Evolutionary conservation across 2,888 invertebrate species (phyloP).

Genomic region (Teleogryllus oceanicus): DNA sequence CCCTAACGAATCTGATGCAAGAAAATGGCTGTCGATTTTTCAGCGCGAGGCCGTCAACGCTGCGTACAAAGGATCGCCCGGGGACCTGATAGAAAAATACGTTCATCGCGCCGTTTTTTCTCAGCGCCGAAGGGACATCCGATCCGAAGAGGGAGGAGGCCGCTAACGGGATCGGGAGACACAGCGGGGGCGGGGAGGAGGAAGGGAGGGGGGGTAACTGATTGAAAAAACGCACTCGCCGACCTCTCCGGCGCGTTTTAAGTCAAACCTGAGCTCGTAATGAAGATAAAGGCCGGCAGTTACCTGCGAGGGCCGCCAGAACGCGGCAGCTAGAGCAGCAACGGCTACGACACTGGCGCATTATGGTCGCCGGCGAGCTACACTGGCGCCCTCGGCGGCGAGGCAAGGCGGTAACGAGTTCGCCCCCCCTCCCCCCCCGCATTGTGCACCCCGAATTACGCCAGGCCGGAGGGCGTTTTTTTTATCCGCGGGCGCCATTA

Average conservation of each 20-base stretch:
- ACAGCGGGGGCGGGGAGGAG: too few relatives aligned
- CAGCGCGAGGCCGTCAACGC: neutral
- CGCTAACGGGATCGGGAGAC: neutral
- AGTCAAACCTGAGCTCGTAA: neutral
- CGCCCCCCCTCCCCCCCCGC: neutral
- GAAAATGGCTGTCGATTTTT: neutral
- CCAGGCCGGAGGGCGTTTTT: neutral
- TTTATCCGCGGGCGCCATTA: slow-evolving; percentile 1
- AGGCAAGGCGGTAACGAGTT: neutral
- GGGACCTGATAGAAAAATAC: slow-evolving; percentile 6
- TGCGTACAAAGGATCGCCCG: neutral
- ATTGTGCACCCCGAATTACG: slow-evolving; percentile 10
- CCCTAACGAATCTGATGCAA: neutral
- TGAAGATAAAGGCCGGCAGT: slow-evolving; percentile 18
- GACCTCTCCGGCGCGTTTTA: slow-evolving; percentile 8
- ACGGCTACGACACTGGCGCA: neutral
- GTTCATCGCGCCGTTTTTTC: neutral
- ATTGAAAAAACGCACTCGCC: neutral
- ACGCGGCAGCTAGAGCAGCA: neutral
- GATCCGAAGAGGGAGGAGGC: neutral
- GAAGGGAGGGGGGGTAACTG: neutral
- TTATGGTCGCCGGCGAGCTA: neutral
- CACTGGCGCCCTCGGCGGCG: neutral
- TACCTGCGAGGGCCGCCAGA: slow-evolving; percentile 5
- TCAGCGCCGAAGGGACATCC: neutral